These are phyloP conservation scores for Manduca sexta DNA, from an alignment of 1,140 invertebrate genomes.

Conservation along the genomic window DNA sequence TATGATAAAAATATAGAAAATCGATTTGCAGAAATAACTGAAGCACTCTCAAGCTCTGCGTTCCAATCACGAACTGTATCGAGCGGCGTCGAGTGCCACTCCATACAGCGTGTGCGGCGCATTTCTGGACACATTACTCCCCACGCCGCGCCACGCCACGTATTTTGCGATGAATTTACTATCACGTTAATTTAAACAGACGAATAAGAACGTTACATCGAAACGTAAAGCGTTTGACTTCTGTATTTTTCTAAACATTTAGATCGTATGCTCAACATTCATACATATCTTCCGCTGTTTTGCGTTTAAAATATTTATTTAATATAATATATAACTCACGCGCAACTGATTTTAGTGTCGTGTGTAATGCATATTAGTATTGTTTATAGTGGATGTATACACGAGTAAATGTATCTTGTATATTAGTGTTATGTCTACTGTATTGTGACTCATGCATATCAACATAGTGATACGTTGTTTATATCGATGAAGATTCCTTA, in stretches of 20 bases:
- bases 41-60: background rate
- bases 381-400: conserved; percentile 34
- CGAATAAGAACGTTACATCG: conserved; percentile 14
- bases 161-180: conserved; percentile 30
- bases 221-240: conserved; percentile 10
- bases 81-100: no score
- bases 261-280: background rate
- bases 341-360: no score
- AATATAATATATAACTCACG: no score
- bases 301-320: no score
- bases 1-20: no score
- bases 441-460: conserved; percentile 62
- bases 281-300: background rate
- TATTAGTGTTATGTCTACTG: conserved; percentile 42
- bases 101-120: no score
- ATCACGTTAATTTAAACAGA: conserved; percentile 7
- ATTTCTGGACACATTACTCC: no score
- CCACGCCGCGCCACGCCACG: background rate
- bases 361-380: conserved; percentile 19
- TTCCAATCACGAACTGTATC: no score
- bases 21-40: no score
- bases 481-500: conserved; percentile 65
- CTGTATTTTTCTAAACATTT: conserved; percentile 1
- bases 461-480: conserved; percentile 50
- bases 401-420: conserved; percentile 49